phyloP scores from a whole-genome alignment of 2,113 vertebrate genomes.

The Gymnorhina tibicen region DNA sequence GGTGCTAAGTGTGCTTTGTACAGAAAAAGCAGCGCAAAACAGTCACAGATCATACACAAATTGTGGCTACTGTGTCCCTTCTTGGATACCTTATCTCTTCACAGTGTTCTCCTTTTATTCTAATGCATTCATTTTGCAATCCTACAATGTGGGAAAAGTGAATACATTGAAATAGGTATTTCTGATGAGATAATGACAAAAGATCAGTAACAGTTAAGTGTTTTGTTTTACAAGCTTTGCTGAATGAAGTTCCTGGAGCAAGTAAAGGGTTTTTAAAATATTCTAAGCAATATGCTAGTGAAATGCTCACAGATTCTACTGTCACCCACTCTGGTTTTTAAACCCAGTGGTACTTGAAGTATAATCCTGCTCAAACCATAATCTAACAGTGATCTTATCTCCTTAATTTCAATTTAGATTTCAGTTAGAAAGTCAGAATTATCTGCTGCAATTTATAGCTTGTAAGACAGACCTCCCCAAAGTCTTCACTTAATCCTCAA shows the following conservation, averaged over 20 bases:
- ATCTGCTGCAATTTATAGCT: not conserved
- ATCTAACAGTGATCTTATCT: not conserved
- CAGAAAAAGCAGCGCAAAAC: not conserved
- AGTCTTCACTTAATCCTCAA: not conserved
- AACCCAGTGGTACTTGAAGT: not conserved
- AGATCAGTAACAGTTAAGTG: not conserved
- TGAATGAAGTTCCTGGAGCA: not conserved
- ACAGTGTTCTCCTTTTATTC: not conserved
- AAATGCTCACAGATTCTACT: not conserved
- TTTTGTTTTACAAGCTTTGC: not conserved
- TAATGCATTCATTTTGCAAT: not conserved
- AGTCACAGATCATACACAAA: not conserved
- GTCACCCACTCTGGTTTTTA: not conserved
- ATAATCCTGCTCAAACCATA: not conserved
- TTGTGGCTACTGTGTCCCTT: not conserved
- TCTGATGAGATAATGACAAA: not conserved
- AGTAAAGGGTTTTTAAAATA: not conserved
- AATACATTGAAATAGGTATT: not conserved
- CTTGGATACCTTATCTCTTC: not conserved
- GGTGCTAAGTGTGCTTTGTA: not conserved
- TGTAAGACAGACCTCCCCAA: not conserved
- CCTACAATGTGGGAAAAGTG: not conserved
- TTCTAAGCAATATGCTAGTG: not conserved
- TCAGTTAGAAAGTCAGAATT: not conserved
- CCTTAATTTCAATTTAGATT: not conserved